A percentile compares a stretch with the other conserved stretches of the same genome.
Evolutionary conservation across 1,140 invertebrate genomes (phyloP).

Genomic region (Drosophila asahinai): DNA sequence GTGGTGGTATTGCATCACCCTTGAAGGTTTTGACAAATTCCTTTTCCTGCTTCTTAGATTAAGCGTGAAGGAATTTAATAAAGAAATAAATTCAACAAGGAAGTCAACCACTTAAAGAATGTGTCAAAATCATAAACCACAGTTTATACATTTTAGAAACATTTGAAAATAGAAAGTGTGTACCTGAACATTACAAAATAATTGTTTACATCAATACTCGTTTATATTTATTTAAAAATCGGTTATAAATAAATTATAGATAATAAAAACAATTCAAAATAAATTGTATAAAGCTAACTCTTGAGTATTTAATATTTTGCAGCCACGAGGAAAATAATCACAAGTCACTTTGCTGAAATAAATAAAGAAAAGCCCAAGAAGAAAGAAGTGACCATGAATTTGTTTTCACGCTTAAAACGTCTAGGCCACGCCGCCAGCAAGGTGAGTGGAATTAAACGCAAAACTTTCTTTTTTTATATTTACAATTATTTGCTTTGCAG

Average conservation of each 20-base stretch:
- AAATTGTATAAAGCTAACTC: too few relatives aligned
- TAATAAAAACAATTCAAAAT: too few relatives aligned
- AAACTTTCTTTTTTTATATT: not conserved
- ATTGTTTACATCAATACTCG: not conserved
- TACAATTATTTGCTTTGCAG: constrained; percentile 32
- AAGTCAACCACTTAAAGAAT: too few relatives aligned
- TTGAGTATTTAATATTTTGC: not conserved
- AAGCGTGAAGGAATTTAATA: not conserved
- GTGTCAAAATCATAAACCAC: not conserved
- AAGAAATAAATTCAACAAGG: not conserved
- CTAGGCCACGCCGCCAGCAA: constrained; percentile 43
- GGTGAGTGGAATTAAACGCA: constrained; percentile 23
- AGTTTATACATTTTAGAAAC: not conserved
- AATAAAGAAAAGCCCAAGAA: not conserved
- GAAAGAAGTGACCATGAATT: constrained; percentile 43
- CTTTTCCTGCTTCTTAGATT: too few relatives aligned
- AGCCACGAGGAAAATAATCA: too few relatives aligned
- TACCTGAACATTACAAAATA: not conserved
- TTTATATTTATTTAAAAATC: not conserved
- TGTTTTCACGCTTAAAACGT: constrained; percentile 61
- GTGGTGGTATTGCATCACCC: not conserved
- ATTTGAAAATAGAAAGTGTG: not conserved
- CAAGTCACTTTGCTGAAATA: not conserved
- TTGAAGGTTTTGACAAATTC: not conserved
- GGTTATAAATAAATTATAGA: not conserved